Evolutionary conservation across 1,140 invertebrate species (phyloP).

Genomic region (Cotesia typhae): DNA sequence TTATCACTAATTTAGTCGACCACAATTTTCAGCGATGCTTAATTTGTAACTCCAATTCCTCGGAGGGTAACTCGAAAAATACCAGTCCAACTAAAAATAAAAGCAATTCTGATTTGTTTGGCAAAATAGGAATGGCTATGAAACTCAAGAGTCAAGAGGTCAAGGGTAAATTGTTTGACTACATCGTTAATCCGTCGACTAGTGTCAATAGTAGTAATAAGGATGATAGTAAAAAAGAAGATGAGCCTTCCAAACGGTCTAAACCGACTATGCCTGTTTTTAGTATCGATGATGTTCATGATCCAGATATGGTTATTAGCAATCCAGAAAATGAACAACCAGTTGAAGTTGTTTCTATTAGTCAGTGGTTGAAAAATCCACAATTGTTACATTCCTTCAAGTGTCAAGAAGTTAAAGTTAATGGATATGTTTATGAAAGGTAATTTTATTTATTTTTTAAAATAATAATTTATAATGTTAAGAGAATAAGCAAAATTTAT

Average conservation of each 20-base stretch:
- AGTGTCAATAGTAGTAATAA: conserved; percentile 57
- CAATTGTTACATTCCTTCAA: conserved; percentile 86
- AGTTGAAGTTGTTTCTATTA: conserved; percentile 76
- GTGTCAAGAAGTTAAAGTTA: conserved; percentile 90
- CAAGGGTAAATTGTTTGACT: conserved; percentile 92
- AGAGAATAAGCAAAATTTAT: no score
- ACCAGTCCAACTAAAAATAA: conserved; percentile 55
- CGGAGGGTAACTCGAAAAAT: conserved; percentile 62
- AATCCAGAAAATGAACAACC: conserved; percentile 70
- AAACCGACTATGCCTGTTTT: conserved; percentile 92
- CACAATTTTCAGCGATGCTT: conserved; percentile 82
- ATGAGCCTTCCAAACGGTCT: conserved; percentile 85
- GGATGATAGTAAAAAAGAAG: conserved; percentile 73
- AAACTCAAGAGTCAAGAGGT: conserved; percentile 91
- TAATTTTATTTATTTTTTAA: conserved; percentile 47
- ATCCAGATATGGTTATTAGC: conserved; percentile 65
- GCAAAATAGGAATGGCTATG: conserved; percentile 82
- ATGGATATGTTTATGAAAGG: conserved; percentile 85
- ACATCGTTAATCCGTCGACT: conserved; percentile 87
- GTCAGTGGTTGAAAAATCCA: conserved; percentile 83
- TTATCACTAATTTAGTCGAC: conserved; percentile 81
- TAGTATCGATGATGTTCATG: conserved; percentile 93
- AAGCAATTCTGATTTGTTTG: conserved; percentile 73
- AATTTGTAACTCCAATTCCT: conserved; percentile 75
- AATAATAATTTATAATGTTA: no score